Evolutionary conservation across 2,888 invertebrate genomes (phyloP).

Genomic region (Drosophila melanosoma): DNA sequence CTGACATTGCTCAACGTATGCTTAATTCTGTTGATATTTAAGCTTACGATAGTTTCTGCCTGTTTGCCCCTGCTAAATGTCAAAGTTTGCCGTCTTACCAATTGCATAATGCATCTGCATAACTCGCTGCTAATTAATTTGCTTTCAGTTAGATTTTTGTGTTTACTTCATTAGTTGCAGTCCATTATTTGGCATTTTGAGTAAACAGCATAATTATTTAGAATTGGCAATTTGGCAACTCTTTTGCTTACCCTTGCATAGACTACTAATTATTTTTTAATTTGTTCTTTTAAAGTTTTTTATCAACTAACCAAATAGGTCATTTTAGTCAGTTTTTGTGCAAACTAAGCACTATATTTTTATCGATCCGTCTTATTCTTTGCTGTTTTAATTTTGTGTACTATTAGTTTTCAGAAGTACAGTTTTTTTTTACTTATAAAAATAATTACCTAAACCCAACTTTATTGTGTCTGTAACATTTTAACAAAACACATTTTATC

Average conservation of each 20-base stretch:
- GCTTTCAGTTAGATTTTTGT: constrained; percentile 10
- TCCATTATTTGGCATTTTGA: constrained; percentile 28
- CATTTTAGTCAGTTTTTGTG: neutral
- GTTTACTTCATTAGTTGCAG: constrained; percentile 28
- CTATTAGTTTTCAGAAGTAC: neutral
- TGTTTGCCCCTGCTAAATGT: constrained; percentile 43
- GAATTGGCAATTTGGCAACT: constrained; percentile 39
- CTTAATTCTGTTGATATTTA: constrained; percentile 70
- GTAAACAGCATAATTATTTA: constrained; percentile 38
- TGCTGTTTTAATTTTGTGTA: neutral
- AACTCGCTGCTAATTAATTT: constrained; percentile 61
- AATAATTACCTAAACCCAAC: neutral
- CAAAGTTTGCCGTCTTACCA: constrained; percentile 51
- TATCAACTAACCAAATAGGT: neutral
- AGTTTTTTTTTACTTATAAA: neutral
- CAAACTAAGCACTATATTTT: neutral
- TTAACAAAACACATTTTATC: neutral
- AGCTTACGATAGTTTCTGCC: constrained; percentile 24
- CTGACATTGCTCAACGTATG: constrained; percentile 48
- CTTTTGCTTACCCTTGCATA: neutral
- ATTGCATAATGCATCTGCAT: constrained; percentile 31
- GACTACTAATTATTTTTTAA: neutral
- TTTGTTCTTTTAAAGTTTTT: neutral
- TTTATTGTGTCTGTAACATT: neutral
- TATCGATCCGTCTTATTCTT: neutral